Base-by-base conservation (phyloP, 2,888 invertebrate genomes). In the Drosophila phalerata region DNA sequence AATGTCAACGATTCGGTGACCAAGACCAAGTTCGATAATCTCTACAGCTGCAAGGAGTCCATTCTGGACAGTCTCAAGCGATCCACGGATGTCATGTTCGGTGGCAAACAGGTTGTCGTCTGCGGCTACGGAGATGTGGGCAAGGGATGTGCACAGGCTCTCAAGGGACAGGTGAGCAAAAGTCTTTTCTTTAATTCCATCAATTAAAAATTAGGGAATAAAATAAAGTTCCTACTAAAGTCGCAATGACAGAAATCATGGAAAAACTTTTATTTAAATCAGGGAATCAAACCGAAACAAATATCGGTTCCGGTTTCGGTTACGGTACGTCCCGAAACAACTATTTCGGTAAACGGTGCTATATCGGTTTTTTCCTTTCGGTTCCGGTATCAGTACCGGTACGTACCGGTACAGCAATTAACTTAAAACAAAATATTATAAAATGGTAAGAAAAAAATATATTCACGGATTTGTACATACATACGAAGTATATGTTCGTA, bases 1-100 rank as follows among this genome's bases (percentile, higher is more conserved):
- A 99, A 99, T 92, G 98, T 99, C 37, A 99, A 99, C 92, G 99
- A 99, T 92, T 98, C 98, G 4, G 98, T 99, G 43, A 99, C 98
- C 2, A 99, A 99, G 94, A 98, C 98, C 47, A 99, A 98, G 93
- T 99, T 98, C 91, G 99, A 99, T 93, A 99, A 98, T 93, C 94
- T 98, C 34, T 99, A 99, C 92, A 98, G 98, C 81, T 99, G 98
- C 93, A 96, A 98, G 91, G 97, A 97, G 93, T 97, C 97, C 61
- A 97, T 97, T 85, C 94, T 97, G 89, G 97, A 97, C 92, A 96
- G 94, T 81, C 92, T 94, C 69, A 93, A 93, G 77, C 92, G 93
- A 17, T 93, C 92, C 38, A 92, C 92, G 5, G 99, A 99, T 90
- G 95, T 98, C 11, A 99, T 99, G 99, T 98, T 99, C 91, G 98